These are phyloP conservation scores for Pangasianodon hypophthalmus DNA, from an alignment of 2,113 vertebrate species.

Conservation along the genomic window DNA sequence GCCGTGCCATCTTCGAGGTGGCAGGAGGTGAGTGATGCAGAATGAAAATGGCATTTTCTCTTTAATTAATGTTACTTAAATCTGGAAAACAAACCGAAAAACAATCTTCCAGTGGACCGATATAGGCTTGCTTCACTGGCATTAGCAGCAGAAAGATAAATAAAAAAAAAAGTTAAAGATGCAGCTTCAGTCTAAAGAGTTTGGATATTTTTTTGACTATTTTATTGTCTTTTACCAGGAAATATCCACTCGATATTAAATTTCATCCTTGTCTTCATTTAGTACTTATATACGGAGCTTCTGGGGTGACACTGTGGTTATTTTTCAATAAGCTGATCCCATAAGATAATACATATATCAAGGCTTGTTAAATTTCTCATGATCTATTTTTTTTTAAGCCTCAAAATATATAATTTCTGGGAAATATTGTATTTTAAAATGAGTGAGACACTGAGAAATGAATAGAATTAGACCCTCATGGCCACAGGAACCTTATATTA, in stretches of 20 bases:
- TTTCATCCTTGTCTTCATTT: neutral
- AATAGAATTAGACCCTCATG: neutral
- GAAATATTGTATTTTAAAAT: neutral
- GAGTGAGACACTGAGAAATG: neutral
- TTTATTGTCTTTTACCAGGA: no score
- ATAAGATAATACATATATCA: neutral
- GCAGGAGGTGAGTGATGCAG: neutral
- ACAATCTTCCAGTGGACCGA: neutral
- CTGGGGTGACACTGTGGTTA: neutral
- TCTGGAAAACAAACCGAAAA: neutral
- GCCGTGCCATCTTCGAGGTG: conserved; percentile 17
- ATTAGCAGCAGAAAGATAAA: neutral
- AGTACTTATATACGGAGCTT: neutral
- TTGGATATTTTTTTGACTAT: no score
- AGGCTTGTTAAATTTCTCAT: neutral
- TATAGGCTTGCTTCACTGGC: neutral
- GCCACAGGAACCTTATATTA: neutral
- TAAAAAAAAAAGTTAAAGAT: no score
- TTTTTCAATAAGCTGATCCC: neutral
- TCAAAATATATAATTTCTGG: neutral
- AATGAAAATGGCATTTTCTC: conserved; percentile 41
- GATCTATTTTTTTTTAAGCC: neutral
- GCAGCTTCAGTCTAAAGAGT: no score
- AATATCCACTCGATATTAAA: neutral
- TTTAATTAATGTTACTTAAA: conserved; percentile 36